Conservation (phyloP, 2,797 vertebrate species). For the Cirrhinus mrigala region DNA sequence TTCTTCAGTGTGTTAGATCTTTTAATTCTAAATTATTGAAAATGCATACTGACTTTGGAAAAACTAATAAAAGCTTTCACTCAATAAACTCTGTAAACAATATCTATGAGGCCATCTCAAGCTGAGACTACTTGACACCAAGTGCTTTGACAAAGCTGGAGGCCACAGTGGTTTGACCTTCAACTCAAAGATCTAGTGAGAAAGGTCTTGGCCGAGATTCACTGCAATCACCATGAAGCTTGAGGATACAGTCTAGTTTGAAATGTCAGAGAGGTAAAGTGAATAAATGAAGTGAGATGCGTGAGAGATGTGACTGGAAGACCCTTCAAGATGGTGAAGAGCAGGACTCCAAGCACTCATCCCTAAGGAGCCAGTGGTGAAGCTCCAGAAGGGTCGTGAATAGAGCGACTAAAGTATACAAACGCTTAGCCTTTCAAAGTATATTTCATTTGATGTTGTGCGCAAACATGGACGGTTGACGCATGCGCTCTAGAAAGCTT, state of each 20-base stretch:
- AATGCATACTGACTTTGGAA: not conserved
- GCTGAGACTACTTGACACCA: constrained; percentile 20
- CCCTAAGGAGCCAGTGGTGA: not conserved
- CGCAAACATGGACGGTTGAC: no score
- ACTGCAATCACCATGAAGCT: constrained; percentile 17
- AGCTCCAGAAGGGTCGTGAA: not conserved
- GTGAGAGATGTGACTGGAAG: not conserved
- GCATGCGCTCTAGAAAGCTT: no score
- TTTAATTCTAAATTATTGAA: not conserved
- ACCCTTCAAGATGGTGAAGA: not conserved
- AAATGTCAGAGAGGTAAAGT: constrained; percentile 29
- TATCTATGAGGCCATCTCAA: not conserved
- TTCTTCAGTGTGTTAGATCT: not conserved
- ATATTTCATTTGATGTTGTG: no score
- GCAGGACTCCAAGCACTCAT: constrained; percentile 5
- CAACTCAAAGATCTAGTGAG: constrained; percentile 28
- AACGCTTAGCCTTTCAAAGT: no score
- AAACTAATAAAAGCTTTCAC: not conserved
- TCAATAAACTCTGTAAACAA: not conserved
- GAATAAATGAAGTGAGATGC: not conserved
- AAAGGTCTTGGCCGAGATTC: not conserved
- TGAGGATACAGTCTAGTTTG: constrained; percentile 20
- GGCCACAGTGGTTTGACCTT: constrained; percentile 31
- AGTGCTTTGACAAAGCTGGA: constrained; percentile 25
- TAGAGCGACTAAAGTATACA: no score